phyloP scores from a whole-genome alignment of 2,888 invertebrate species.

The Eugnorisma glareosa region DNA sequence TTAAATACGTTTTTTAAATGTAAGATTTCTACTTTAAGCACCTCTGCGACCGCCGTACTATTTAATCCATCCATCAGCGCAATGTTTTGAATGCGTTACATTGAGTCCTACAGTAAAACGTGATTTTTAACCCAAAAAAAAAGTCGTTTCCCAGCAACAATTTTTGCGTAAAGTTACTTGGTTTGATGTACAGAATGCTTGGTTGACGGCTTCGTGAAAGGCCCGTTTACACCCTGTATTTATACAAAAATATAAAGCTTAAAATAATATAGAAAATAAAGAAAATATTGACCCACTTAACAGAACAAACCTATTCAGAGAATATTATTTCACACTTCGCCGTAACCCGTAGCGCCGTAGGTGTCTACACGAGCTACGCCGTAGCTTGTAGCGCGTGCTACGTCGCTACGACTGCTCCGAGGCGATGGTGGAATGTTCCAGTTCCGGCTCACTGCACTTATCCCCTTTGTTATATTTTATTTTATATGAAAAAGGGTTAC shows the following conservation, averaged over 20 bases:
- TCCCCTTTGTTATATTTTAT: constrained; percentile 56
- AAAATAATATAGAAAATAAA: constrained; percentile 16
- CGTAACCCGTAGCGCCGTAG: constrained; percentile 37
- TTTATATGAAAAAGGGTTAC: not conserved
- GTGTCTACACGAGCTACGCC: constrained; percentile 29
- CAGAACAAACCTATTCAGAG: constrained; percentile 56
- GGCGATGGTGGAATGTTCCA: constrained; percentile 63
- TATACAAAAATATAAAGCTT: not conserved
- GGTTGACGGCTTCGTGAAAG: too few species aligned
- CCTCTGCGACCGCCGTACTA: too few species aligned
- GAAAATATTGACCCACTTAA: constrained; percentile 27
- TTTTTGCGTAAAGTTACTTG: too few species aligned
- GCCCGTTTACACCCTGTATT: too few species aligned
- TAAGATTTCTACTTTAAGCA: too few species aligned
- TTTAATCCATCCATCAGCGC: too few species aligned
- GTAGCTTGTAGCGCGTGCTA: constrained; percentile 31
- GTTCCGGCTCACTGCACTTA: constrained; percentile 65
- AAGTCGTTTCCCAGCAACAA: too few species aligned
- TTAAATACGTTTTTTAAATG: too few species aligned
- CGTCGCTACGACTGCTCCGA: constrained; percentile 67
- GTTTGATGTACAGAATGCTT: too few species aligned
- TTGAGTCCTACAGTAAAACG: too few species aligned
- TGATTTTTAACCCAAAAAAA: too few species aligned
- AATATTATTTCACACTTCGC: constrained; percentile 64
- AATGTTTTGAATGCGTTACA: too few species aligned